phyloP scores from a whole-genome alignment of 1,140 invertebrate species.

The Venturia canescens region DNA sequence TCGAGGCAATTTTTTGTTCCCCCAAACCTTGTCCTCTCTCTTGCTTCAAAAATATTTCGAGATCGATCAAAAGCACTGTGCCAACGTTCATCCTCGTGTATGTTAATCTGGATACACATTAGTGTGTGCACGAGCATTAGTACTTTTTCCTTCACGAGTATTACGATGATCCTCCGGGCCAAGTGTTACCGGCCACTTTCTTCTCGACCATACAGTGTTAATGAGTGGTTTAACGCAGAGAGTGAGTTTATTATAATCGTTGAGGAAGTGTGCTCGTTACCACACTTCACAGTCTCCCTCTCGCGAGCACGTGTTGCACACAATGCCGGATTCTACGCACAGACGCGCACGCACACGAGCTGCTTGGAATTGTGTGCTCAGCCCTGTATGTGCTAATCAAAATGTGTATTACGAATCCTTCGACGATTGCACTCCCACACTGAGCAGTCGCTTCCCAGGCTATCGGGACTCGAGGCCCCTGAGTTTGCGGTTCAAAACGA shows the following conservation, averaged over 20 bases:
- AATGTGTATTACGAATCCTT: not conserved
- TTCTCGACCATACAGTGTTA: conserved; percentile 28
- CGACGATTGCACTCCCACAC: not conserved
- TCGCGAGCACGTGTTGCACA: not conserved
- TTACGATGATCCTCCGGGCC: not conserved
- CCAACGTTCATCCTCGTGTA: not conserved
- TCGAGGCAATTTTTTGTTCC: not conserved
- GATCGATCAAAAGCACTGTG: not conserved
- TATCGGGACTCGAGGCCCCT: not conserved
- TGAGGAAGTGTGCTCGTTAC: conserved; percentile 19
- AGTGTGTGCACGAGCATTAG: not conserved
- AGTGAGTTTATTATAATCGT: conserved; percentile 27
- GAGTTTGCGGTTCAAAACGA: too few relatives aligned
- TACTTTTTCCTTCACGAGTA: conserved; percentile 2
- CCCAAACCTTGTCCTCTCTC: not conserved
- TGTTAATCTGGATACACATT: not conserved
- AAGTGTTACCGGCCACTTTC: conserved; percentile 28
- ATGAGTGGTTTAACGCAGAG: conserved; percentile 32
- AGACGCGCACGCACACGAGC: not conserved
- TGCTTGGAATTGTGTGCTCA: not conserved
- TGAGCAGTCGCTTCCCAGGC: not conserved
- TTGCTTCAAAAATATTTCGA: not conserved
- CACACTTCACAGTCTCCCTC: conserved; percentile 12
- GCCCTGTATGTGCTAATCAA: not conserved
- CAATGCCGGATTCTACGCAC: not conserved